These are phyloP conservation scores for Odocoileus hemionus DNA, from an alignment of 2,113 vertebrate genomes.

Conservation along the genomic window DNA sequence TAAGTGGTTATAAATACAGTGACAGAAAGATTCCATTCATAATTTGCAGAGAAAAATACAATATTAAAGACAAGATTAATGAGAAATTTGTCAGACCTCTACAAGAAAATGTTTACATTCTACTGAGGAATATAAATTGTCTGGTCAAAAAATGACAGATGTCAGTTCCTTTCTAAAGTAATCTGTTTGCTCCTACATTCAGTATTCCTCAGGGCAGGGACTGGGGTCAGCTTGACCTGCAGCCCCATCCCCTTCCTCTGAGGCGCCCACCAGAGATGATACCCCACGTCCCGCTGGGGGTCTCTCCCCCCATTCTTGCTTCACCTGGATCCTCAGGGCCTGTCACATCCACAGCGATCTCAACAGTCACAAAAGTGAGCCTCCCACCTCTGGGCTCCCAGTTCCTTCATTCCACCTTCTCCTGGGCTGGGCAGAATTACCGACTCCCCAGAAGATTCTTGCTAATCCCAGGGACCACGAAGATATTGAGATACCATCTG, in stretches of 20 bases:
- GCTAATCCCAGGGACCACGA: not conserved
- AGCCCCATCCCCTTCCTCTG: fast-evolving
- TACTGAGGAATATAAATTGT: fast-evolving
- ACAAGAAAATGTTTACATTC: not conserved
- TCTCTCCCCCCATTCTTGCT: not conserved
- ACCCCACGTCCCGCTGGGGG: fast-evolving
- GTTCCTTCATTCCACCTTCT: not conserved
- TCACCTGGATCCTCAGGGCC: not conserved
- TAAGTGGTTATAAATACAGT: not conserved
- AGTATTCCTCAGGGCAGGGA: not conserved
- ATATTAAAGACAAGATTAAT: fast-evolving
- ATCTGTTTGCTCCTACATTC: too few relatives aligned
- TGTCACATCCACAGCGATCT: too few relatives aligned
- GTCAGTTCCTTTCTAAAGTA: fast-evolving
- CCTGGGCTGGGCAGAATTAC: fast-evolving
- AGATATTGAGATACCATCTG: fast-evolving
- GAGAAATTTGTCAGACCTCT: not conserved
- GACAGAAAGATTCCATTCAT: not conserved
- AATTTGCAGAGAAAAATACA: not conserved
- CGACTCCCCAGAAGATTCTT: not conserved
- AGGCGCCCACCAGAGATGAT: fast-evolving
- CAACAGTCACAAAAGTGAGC: not conserved
- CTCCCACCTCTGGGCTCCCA: not conserved
- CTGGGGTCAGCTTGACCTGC: not conserved
- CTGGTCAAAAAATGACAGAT: not conserved